Evolutionary conservation across 2,888 invertebrate species (phyloP).

Genomic region (Choristoneura rosaceana): DNA sequence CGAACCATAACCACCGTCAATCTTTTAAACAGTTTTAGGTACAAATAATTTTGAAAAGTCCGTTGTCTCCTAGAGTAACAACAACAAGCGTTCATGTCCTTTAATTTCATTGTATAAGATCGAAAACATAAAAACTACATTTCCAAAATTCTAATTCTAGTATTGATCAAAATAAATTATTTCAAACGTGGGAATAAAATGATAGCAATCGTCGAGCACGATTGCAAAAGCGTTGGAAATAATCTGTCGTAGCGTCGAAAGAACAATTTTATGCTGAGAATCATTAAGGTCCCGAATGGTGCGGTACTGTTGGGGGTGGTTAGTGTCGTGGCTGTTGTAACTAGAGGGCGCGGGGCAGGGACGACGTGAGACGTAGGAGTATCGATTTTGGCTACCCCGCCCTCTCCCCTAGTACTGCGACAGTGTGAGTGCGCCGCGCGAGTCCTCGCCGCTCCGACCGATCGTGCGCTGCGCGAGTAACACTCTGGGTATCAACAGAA

Average conservation of each 20-base stretch:
- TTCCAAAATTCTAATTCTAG: not conserved
- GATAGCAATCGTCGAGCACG: conserved; percentile 52
- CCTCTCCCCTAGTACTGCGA: conserved; percentile 78
- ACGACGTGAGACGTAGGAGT: conserved; percentile 77
- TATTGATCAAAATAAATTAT: conserved; percentile 31
- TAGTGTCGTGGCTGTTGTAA: conserved; percentile 74
- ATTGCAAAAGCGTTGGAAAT: conserved; percentile 52
- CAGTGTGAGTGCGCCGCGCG: conserved; percentile 80
- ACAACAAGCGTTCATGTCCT: too few species aligned
- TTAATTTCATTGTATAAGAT: not conserved
- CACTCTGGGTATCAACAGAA: conserved; percentile 71
- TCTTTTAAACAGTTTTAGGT: not conserved
- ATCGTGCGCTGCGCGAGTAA: conserved; percentile 63
- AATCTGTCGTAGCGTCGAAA: conserved; percentile 54
- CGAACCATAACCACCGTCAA: conserved; percentile 7
- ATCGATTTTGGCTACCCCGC: conserved; percentile 84
- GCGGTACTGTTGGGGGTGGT: conserved; percentile 78
- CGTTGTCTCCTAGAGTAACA: not conserved
- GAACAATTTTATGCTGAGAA: conserved; percentile 70
- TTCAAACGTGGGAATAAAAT: conserved; percentile 58
- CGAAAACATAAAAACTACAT: conserved; percentile 47
- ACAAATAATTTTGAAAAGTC: not conserved
- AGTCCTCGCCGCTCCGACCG: conserved; percentile 63
- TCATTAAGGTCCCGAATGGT: conserved; percentile 78
- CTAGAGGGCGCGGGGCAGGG: conserved; percentile 69